These are phyloP conservation scores for Microtus montanus DNA, from an alignment of 2,113 vertebrate genomes.

Conservation along the genomic window DNA sequence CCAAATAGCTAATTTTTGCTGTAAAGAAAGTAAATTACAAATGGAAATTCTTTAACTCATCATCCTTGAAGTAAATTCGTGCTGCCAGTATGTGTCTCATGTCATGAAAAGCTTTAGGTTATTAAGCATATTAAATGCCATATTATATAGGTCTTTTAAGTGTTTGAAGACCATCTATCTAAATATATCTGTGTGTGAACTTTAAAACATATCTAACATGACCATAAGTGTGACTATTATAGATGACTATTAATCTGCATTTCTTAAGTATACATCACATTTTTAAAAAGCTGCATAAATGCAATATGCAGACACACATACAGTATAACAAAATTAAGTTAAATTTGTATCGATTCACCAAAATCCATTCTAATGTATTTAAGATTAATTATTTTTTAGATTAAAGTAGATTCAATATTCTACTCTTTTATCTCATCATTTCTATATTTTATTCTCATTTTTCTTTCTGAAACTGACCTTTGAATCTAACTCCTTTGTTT, in stretches of 20 bases:
- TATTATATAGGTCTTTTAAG: neutral
- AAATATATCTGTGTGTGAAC: neutral
- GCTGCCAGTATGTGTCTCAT: neutral
- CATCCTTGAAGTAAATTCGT: neutral
- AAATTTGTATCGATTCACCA: neutral
- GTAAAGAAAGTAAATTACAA: neutral
- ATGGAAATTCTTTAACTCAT: neutral
- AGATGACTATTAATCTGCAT: neutral
- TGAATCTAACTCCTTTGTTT: neutral
- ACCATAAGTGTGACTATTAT: neutral
- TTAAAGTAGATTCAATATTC: neutral
- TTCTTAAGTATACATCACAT: neutral
- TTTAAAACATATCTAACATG: neutral
- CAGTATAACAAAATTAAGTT: neutral
- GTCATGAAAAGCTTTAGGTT: neutral
- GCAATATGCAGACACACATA: neutral
- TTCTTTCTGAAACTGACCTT: neutral
- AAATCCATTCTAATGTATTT: neutral
- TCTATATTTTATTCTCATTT: neutral
- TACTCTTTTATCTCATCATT: neutral
- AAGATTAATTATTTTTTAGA: neutral
- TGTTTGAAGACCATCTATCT: neutral
- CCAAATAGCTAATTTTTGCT: neutral
- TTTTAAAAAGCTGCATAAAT: neutral
- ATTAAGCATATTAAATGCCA: neutral